Evolutionary conservation across 2,888 invertebrate species (phyloP), one percentile per base, ranked within the genome.

Genomic region (Ectropis crepuscularia): DNA sequence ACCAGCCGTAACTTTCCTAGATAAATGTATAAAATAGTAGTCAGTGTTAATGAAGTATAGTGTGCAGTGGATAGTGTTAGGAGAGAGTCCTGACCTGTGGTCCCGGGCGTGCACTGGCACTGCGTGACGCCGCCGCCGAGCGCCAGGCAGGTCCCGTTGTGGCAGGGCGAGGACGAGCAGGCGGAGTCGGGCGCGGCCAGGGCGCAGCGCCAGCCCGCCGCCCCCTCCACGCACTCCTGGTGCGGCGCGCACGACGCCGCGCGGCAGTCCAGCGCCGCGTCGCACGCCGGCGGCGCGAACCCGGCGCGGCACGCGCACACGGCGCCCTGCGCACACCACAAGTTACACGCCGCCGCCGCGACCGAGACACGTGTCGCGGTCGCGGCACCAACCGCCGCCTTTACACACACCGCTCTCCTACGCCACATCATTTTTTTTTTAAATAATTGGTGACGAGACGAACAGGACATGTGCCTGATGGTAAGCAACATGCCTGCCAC

Each of bases 121-220:
- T 94, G 94, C 89, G 94, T 96, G 71, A 95, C 94, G 70, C 94
- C 94, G 68, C 93, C 68, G 75, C 86, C 86, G 79, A 95, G 95
- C 83, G 95, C 95, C 67, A 93, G 87, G 86, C 97, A 97, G 59
- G 95, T 95, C 75, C 95, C 96, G 88, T 96, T 96, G 85, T 95
- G 94, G 92, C 98, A 98, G 38, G 96, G 95, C 72, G 94, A 91
- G 53, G 92, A 86, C 10, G 93, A 90, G 83, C 96, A 96, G 61
- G 95, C 94, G 53, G 96, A 95, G 81, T 95, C 94, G 11, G 95
- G 92, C 76, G 95, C 94, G 43, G 92, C 86, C 71, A 89, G 82
- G 7, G 86, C 87, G 86, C 96, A 96, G 10, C 90, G 88, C 89
- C 96, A 96, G 60, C 47, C 55, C 10, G 10, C 36, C 16, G 67